phyloP scores from a whole-genome alignment of 2,888 invertebrate species.

The Diarsia mendica region DNA sequence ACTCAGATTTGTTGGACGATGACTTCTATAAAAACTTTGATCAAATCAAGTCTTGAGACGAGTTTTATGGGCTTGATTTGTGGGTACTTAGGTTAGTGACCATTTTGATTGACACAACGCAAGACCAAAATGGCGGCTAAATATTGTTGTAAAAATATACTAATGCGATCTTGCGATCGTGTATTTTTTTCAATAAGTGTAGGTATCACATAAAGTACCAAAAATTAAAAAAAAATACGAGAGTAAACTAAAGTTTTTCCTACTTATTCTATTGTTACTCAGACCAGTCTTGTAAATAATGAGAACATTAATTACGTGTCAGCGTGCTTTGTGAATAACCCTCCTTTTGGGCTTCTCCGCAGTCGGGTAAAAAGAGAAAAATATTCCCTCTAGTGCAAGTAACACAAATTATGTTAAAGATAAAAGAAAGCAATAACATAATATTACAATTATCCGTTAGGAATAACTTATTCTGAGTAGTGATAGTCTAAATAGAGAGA shows the following conservation, averaged over 20 bases:
- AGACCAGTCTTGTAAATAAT: background rate
- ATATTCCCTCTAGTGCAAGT: background rate
- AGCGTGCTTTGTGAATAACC: background rate
- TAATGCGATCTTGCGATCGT: too few species aligned
- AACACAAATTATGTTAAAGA: background rate
- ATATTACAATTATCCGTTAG: background rate
- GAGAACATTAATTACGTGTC: background rate
- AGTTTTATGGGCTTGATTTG: background rate
- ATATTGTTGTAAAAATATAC: background rate
- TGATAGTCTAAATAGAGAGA: background rate
- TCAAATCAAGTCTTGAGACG: constrained; percentile 16
- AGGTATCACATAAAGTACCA: background rate
- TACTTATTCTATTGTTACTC: background rate
- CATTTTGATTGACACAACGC: background rate
- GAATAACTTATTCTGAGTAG: background rate
- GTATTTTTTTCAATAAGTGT: too few species aligned
- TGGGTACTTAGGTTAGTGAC: background rate
- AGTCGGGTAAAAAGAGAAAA: background rate
- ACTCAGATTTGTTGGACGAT: constrained; percentile 21
- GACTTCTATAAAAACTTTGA: constrained; percentile 38
- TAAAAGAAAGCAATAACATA: background rate
- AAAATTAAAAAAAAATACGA: background rate
- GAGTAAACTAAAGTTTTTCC: background rate
- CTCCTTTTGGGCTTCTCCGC: too few species aligned
- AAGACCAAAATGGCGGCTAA: background rate